Conservation (phyloP, 2,113 vertebrate genomes). For the Erythrolamprus reginae region DNA sequence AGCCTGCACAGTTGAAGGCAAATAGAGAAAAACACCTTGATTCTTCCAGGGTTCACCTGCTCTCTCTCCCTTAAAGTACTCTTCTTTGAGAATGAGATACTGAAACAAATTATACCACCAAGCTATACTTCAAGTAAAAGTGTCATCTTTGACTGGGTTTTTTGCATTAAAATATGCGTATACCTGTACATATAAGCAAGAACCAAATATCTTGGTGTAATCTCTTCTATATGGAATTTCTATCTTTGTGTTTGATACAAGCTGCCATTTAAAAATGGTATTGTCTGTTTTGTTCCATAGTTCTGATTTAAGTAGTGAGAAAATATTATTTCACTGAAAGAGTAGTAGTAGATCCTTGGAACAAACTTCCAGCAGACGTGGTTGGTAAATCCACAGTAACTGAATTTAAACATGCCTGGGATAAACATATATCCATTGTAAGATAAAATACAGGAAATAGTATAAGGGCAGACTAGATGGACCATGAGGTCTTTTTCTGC, state of each 20-base stretch:
- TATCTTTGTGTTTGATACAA: background rate
- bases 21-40: background rate
- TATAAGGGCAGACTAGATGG: no score
- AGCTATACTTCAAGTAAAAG: background rate
- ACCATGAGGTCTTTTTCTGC: no score
- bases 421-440: no score
- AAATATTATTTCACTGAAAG: no score
- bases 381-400: no score
- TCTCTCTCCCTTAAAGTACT: background rate
- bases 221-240: background rate
- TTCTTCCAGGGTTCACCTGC: background rate
- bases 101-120: background rate
- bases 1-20: background rate
- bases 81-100: background rate
- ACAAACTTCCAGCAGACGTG: no score
- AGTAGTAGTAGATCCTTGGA: no score
- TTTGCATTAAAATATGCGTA: background rate
- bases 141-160: background rate
- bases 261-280: background rate
- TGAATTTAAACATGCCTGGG: no score
- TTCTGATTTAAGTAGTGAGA: no score
- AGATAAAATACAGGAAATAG: no score
- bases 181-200: background rate
- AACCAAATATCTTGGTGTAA: background rate
- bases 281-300: background rate